phyloP scores from a whole-genome alignment of 2,113 vertebrate genomes.

The Astur gentilis region DNA sequence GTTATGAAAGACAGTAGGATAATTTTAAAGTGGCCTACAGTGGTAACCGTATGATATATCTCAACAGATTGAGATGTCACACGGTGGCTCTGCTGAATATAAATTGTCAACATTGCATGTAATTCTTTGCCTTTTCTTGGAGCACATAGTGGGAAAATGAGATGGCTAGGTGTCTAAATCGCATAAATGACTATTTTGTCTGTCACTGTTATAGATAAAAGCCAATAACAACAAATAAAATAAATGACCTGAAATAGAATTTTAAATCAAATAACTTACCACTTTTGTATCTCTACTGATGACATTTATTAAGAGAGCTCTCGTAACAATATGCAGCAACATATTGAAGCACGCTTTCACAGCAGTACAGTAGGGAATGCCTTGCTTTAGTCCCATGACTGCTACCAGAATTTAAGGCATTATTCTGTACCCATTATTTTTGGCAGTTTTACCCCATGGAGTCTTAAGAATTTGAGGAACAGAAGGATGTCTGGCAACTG shows the following conservation, averaged over 20 bases:
- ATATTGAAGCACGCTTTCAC: not conserved
- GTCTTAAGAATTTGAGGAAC: not conserved
- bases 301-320: not conserved
- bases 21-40: slow-evolving; percentile 48
- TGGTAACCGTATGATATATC: slow-evolving; percentile 18
- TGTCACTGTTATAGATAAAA: not conserved
- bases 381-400: not conserved
- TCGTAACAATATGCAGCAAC: not conserved
- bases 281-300: not conserved
- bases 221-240: not conserved
- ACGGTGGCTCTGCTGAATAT: not conserved
- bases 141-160: not conserved
- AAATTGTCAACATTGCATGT: not conserved
- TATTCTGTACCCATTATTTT: not conserved
- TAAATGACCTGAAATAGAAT: not conserved
- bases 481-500: not conserved
- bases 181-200: not conserved
- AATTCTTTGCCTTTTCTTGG: slow-evolving; percentile 10
- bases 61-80: slow-evolving; percentile 47
- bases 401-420: not conserved
- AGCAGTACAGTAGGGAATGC: not conserved
- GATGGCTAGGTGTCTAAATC: slow-evolving; percentile 11
- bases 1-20: slow-evolving; percentile 25
- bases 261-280: not conserved
- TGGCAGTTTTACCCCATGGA: not conserved